Percentiles rank a stretch among this genome's conserved stretches.
Conservation (phyloP, 2,797 vertebrate genomes). For the Zenarchopterus dispar region DNA sequence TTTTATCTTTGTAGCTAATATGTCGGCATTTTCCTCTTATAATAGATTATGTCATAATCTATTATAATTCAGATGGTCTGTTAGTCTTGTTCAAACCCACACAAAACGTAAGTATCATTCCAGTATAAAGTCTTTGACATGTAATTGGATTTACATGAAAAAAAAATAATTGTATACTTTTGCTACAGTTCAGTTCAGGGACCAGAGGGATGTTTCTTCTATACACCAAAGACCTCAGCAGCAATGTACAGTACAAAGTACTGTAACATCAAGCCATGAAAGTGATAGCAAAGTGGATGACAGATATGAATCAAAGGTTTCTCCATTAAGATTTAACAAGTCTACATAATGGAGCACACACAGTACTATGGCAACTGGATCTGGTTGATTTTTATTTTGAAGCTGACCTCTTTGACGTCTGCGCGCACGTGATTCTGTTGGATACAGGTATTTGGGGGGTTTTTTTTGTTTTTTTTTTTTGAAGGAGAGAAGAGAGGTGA, state of each 20-base stretch:
- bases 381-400: conserved; percentile 25
- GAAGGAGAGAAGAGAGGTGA: conserved; percentile 1
- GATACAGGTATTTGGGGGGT: conserved; percentile 36
- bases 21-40: conserved; percentile 5
- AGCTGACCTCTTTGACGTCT: conserved; percentile 70
- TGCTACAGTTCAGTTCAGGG: conserved; percentile 6
- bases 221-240: conserved; percentile 2
- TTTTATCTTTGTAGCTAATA: background rate
- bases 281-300: conserved; percentile 14
- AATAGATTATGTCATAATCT: conserved; percentile 43
- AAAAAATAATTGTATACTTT: conserved; percentile 1
- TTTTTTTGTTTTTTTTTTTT: background rate
- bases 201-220: conserved; percentile 6
- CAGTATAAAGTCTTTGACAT: conserved; percentile 3
- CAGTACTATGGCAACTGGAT: conserved; percentile 11
- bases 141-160: conserved; percentile 24
- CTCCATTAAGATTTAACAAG: conserved; percentile 10
- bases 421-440: conserved; percentile 62
- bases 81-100: conserved; percentile 1
- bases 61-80: conserved; percentile 15
- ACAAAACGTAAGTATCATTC: conserved; percentile 13
- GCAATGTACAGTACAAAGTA: conserved; percentile 37
- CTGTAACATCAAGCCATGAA: conserved; percentile 35
- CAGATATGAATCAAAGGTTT: conserved; percentile 6
- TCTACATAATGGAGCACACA: conserved; percentile 45